A percentile compares a stretch with the other conserved stretches of the same genome.
These are phyloP conservation scores for Larimichthys polyactis DNA, from an alignment of 2,113 vertebrate genomes.

Conservation along the genomic window DNA sequence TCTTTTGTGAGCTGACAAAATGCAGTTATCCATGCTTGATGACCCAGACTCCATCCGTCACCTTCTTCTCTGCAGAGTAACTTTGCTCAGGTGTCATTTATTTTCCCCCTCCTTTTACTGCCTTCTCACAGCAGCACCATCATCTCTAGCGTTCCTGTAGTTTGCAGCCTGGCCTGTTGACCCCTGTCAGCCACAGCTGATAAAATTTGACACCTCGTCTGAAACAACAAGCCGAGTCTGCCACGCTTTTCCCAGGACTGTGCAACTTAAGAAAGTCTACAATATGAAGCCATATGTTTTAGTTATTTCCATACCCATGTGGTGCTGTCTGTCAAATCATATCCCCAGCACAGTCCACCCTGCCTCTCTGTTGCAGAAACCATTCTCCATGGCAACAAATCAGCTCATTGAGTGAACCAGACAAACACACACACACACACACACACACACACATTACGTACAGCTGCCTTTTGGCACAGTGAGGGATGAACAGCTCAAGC, in stretches of 20 bases:
- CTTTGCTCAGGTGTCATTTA: conserved; percentile 7
- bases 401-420: conserved; percentile 53
- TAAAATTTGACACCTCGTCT: conserved; percentile 63
- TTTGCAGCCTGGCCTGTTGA: conserved; percentile 38
- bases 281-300: conserved; percentile 40
- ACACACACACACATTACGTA: not conserved
- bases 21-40: conserved; percentile 39
- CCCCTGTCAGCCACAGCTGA: conserved; percentile 64
- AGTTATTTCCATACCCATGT: conserved; percentile 53
- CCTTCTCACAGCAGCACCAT: conserved; percentile 18
- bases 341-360: not conserved
- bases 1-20: conserved; percentile 37
- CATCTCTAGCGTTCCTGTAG: conserved; percentile 16
- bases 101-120: not conserved
- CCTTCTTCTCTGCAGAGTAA: conserved; percentile 31
- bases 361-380: conserved; percentile 31
- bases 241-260: conserved; percentile 28
- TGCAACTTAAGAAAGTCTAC: not conserved
- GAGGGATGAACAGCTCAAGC: conserved; percentile 34
- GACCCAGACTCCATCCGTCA: conserved; percentile 31
- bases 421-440: not conserved
- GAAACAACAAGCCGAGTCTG: not conserved
- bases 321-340: conserved; percentile 62
- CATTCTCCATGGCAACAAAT: conserved; percentile 65
- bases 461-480: conserved; percentile 36